Conservation (phyloP, 2,113 vertebrate genomes). For the Clarias magur region DNA sequence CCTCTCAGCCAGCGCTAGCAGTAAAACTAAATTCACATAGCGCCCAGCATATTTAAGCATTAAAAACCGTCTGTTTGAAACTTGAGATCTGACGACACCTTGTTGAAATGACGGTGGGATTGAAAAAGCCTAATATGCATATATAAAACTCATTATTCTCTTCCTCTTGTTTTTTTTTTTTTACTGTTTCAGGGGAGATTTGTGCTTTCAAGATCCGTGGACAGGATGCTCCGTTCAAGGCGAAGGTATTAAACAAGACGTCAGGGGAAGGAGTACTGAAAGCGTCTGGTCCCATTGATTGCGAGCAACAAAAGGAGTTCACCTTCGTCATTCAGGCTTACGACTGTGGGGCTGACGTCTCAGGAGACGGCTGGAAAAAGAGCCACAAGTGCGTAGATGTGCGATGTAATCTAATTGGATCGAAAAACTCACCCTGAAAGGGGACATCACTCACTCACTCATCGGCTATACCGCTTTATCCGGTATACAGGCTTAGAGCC, state of each 20-base stretch:
- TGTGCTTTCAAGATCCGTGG: constrained; percentile 97
- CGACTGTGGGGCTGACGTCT: constrained; percentile 84
- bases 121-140: constrained; percentile 8
- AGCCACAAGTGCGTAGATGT: constrained; percentile 90
- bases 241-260: constrained; percentile 89
- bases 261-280: constrained; percentile 89
- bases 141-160: constrained; percentile 18
- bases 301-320: constrained; percentile 94
- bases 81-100: constrained; percentile 21
- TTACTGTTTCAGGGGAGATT: constrained; percentile 83
- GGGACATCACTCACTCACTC: too few relatives aligned
- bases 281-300: constrained; percentile 88
- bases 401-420: not conserved
- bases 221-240: constrained; percentile 90
- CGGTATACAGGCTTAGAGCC: too few relatives aligned
- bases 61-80: constrained; percentile 18
- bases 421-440: not conserved
- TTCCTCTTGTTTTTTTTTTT: constrained; percentile 22
- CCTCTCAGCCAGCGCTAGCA: constrained; percentile 35
- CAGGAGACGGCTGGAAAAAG: constrained; percentile 92
- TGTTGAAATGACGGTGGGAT: constrained; percentile 12
- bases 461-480: too few relatives aligned
- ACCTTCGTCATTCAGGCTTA: constrained; percentile 98
- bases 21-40: constrained; percentile 33
- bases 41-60: constrained; percentile 37